A percentile compares a stretch with the other conserved stretches of the same genome.
These are phyloP conservation scores for Myotis planiceps DNA, from an alignment of 2,797 vertebrate genomes.

Conservation along the genomic window DNA sequence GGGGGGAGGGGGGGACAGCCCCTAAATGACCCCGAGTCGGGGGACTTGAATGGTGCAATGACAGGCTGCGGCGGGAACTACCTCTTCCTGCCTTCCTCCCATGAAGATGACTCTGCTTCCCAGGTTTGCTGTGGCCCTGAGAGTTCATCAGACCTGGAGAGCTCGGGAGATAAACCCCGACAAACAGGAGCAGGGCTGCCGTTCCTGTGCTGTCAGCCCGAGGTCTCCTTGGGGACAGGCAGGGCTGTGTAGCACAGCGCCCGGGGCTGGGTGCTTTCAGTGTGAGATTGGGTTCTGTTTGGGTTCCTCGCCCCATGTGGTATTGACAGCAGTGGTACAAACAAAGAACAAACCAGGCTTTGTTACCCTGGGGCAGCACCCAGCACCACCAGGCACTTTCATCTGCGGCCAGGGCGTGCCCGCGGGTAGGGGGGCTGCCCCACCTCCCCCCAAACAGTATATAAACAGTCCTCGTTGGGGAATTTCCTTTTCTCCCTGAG, in stretches of 20 bases:
- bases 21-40: rapidly evolving
- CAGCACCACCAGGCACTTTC: slow-evolving; percentile 75
- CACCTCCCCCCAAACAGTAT: not conserved
- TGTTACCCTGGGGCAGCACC: slow-evolving; percentile 31
- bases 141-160: not conserved
- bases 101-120: not conserved
- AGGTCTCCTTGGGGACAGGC: not conserved
- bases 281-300: slow-evolving; percentile 7
- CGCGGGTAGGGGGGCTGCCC: not conserved
- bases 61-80: not conserved
- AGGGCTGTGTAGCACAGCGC: not conserved
- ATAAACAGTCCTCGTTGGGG: not conserved
- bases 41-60: not conserved
- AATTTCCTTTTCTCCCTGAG: not conserved
- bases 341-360: slow-evolving; percentile 70
- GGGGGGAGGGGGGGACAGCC: too few relatives aligned
- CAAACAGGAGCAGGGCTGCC: not conserved
- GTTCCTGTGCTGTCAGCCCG: not conserved
- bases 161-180: not conserved
- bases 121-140: not conserved
- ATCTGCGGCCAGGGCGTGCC: slow-evolving; percentile 32
- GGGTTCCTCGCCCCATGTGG: not conserved
- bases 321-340: slow-evolving; percentile 7
- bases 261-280: not conserved
- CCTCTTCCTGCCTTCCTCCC: not conserved